Percentiles rank a stretch among this genome's conserved stretches.
Evolutionary conservation across 2,113 vertebrate genomes (phyloP).

Genomic region (Alectura lathami): DNA sequence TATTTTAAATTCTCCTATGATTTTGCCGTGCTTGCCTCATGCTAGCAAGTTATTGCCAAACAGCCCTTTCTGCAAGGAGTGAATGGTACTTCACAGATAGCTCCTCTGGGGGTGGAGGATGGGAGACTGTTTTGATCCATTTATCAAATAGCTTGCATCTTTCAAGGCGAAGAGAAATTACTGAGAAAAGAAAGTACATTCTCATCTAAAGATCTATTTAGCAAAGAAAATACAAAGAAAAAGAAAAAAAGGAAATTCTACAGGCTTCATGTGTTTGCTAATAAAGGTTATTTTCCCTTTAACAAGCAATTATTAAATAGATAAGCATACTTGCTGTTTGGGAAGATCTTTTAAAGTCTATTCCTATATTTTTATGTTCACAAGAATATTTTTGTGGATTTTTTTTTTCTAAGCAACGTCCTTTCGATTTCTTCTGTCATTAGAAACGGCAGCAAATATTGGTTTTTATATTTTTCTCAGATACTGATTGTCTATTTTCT

Average conservation of each 20-base stretch:
- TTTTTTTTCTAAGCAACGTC: background rate
- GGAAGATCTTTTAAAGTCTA: background rate
- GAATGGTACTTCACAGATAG: background rate
- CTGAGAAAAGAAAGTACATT: constrained; percentile 6
- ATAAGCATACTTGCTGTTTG: background rate
- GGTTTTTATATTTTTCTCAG: background rate
- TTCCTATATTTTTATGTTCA: background rate
- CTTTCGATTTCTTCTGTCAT: background rate
- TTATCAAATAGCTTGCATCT: background rate
- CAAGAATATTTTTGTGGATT: background rate
- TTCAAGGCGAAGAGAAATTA: constrained; percentile 13
- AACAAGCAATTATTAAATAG: background rate
- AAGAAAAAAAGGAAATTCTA: background rate
- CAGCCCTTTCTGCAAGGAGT: background rate
- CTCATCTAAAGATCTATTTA: background rate
- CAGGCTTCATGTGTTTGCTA: background rate
- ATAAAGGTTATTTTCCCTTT: constrained; percentile 4
- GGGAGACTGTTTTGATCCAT: background rate
- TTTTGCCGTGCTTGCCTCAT: background rate
- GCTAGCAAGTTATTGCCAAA: background rate
- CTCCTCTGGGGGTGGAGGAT: background rate
- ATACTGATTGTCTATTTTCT: background rate
- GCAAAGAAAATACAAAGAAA: background rate
- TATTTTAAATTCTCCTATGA: background rate
- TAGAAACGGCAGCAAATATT: background rate